Conservation (phyloP, 2,113 vertebrate species). For the Microcebus lehilahytsara region DNA sequence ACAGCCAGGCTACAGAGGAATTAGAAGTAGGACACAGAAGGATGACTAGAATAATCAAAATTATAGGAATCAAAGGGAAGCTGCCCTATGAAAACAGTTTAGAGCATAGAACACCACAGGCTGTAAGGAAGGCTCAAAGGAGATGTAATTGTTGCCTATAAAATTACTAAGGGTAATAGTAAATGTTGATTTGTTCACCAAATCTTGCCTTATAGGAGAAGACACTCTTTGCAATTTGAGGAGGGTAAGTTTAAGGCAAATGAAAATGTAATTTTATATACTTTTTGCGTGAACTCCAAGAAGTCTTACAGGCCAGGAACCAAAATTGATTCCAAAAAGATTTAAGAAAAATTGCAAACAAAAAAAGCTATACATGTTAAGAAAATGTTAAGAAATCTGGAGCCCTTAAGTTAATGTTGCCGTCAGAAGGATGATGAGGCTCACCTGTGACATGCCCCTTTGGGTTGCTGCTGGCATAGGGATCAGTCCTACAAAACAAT, state of each 20-base stretch:
- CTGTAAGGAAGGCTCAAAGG: background rate
- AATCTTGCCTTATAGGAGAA: background rate
- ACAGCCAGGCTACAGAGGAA: background rate
- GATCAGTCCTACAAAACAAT: background rate
- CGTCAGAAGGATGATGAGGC: background rate
- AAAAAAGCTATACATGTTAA: background rate
- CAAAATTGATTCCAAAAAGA: background rate
- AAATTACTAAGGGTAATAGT: background rate
- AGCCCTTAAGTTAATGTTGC: background rate
- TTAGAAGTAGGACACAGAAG: background rate
- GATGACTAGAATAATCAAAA: background rate
- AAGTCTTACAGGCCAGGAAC: background rate
- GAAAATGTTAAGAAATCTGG: background rate
- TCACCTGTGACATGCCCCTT: background rate
- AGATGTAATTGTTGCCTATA: background rate
- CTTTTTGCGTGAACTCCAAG: background rate
- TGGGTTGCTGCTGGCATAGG: background rate
- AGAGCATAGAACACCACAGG: background rate
- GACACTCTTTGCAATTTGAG: background rate
- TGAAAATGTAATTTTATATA: background rate
- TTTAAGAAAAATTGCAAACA: background rate
- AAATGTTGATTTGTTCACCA: background rate
- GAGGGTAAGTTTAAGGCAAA: background rate
- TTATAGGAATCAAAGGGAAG: background rate
- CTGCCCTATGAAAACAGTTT: background rate